Percentiles rank a stretch among this genome's conserved stretches.
Conservation (phyloP, 2,888 invertebrate species). For the Globia sparganii region DNA sequence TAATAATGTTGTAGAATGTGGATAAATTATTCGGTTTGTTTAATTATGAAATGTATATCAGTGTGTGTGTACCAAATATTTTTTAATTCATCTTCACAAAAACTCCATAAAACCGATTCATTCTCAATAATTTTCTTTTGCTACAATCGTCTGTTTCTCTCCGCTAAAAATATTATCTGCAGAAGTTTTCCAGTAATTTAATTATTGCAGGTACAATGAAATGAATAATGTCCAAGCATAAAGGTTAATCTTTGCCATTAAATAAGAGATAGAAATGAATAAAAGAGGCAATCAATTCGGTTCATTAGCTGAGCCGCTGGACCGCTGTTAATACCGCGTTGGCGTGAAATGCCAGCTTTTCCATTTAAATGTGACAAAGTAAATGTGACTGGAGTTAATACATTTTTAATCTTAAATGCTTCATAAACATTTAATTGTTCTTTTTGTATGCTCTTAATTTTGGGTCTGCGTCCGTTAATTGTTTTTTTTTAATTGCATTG, state of each 20-base stretch:
- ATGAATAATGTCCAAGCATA: constrained; percentile 65
- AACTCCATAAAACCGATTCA: neutral
- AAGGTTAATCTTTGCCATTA: constrained; percentile 69
- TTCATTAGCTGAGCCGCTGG: constrained; percentile 65
- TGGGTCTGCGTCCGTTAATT: neutral
- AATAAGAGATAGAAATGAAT: constrained; percentile 70
- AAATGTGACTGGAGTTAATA: constrained; percentile 45
- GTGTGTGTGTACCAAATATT: neutral
- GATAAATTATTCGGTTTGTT: neutral
- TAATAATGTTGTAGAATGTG: constrained; percentile 10
- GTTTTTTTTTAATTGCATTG: constrained; percentile 26
- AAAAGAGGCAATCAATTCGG: constrained; percentile 70
- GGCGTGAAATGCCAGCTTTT: constrained; percentile 50
- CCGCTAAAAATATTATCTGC: constrained; percentile 42
- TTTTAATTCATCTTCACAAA: neutral
- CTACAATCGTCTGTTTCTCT: neutral
- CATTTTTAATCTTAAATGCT: constrained; percentile 42
- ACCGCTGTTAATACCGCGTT: constrained; percentile 34
- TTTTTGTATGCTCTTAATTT: constrained; percentile 26
- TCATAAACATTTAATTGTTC: constrained; percentile 18
- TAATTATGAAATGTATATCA: constrained; percentile 2
- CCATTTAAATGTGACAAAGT: constrained; percentile 52
- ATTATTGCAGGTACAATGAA: constrained; percentile 68
- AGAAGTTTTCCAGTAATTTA: constrained; percentile 65
- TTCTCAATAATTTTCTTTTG: neutral